Base-by-base conservation (phyloP, 2,797 vertebrate species). In the Luscinia luscinia region DNA sequence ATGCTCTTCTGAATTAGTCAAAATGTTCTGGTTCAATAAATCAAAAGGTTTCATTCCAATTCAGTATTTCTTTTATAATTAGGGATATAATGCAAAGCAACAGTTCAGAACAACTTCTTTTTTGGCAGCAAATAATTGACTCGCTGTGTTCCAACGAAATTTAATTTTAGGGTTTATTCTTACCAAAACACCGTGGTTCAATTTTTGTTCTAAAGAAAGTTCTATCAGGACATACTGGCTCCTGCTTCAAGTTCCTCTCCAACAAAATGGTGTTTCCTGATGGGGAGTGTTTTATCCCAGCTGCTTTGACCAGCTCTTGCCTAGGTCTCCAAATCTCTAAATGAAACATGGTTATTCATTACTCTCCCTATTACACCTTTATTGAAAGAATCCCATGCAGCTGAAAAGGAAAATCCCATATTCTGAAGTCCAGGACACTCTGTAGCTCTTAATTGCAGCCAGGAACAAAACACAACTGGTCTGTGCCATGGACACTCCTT, bases 11-110 rank as follows among this genome's bases (percentile, higher is more conserved):
- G 83, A 94, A 92, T 94, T 89, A 95, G 79, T 93, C 87, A 81
- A 94, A 96, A 93, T 73, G 87, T 96, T 96, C 87, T 69, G 77
- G 87, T 93, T 94, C 94, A 91, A 67, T 91, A 89, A 96, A 96
- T 94, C 94, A 90, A 86, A 96, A 93, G 93, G 74, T 92, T 96
- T 92, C 66, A 11, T 90, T 96, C 69, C 80, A 93, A 84, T 84
- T 96, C 82, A 91, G 83, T 55, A 45, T 96, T 93, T 90, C 79
- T 94, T 62, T 90, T 54, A 46, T 96, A 90, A 97, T 97, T 96
- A 96, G 63, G 82, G 59, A 41, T 93, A 67, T 81, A 93, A 89
- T 80, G 73, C 69, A 85, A 91, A 93, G 73, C 58, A 95, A 84
- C 74, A 92, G 89, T 74, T 95, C 84, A 81, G 84, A 95, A 91